These are phyloP conservation scores for Enteromius argenteus DNA, from an alignment of 2,797 vertebrate species.

Conservation along the genomic window DNA sequence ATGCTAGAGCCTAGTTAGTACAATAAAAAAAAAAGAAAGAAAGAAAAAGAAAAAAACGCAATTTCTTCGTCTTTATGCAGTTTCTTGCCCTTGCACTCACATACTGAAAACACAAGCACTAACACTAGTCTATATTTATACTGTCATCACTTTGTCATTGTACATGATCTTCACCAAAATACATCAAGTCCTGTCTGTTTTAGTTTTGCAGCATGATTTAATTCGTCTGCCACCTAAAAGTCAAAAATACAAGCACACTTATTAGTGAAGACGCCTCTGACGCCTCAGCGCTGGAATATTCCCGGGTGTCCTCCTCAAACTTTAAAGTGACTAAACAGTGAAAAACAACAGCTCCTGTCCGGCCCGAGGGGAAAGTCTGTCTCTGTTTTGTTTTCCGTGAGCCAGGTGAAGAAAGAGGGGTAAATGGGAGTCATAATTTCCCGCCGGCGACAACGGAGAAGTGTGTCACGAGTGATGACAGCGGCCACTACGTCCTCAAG, in stretches of 20 bases:
- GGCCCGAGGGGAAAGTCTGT: slow-evolving; percentile 43
- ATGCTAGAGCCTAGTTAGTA: background rate
- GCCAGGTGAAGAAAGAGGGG: slow-evolving; percentile 68
- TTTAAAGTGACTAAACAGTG: slow-evolving; percentile 3
- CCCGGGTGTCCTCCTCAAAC: background rate
- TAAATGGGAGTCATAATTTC: slow-evolving; percentile 71
- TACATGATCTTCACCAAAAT: background rate
- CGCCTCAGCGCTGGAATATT: background rate
- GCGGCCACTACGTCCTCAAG: slow-evolving; percentile 67
- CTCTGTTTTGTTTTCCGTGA: slow-evolving; percentile 43
- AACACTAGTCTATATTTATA: background rate
- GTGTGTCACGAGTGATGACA: slow-evolving; percentile 60
- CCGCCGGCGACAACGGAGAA: slow-evolving; percentile 69
- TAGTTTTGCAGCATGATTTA: background rate
- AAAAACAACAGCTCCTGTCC: slow-evolving; percentile 23
- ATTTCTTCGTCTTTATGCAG: background rate
- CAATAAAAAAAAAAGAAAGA: background rate
- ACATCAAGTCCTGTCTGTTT: background rate
- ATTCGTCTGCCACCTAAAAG: background rate
- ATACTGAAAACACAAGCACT: background rate
- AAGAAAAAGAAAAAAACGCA: background rate
- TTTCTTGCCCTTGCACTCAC: background rate
- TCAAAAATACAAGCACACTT: background rate
- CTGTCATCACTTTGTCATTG: background rate
- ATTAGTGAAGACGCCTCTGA: background rate